phyloP scores from a whole-genome alignment of 1,140 invertebrate species.

The Himalopsyche phryganea region DNA sequence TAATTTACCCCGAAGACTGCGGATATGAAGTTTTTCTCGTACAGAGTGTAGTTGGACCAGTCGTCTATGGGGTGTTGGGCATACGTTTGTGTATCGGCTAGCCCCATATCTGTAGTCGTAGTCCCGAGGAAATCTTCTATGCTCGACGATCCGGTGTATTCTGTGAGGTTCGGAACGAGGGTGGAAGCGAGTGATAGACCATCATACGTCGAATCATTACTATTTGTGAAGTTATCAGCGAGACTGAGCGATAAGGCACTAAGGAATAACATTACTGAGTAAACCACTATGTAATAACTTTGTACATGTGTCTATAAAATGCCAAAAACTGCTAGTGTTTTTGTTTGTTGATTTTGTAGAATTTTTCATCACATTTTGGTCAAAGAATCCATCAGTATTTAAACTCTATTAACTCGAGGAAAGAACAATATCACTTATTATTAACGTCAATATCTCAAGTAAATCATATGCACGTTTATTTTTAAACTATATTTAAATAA shows the following conservation, averaged over 20 bases:
- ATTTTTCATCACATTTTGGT: constrained; percentile 7
- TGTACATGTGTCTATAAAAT: constrained; percentile 1
- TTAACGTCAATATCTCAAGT: constrained; percentile 4
- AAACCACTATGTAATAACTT: constrained; percentile 9
- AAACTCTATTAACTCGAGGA: neutral
- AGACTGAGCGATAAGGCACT: constrained; percentile 30
- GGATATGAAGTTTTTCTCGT: constrained; percentile 29
- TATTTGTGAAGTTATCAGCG: constrained; percentile 17
- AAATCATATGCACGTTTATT: neutral
- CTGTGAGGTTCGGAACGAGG: constrained; percentile 13
- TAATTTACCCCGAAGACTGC: constrained; percentile 44
- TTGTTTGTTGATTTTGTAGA: constrained; percentile 1
- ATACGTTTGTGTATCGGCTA: constrained; percentile 16
- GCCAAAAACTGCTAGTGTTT: neutral
- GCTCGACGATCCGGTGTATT: constrained; percentile 8
- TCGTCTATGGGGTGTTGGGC: constrained; percentile 18
- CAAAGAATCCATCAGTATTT: neutral
- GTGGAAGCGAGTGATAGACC: constrained; percentile 4
- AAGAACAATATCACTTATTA: neutral
- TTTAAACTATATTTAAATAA: neutral
- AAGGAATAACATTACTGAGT: constrained; percentile 28
- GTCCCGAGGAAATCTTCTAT: constrained; percentile 16
- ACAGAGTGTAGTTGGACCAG: constrained; percentile 21
- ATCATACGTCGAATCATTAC: constrained; percentile 1
- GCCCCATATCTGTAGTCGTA: constrained; percentile 24